A percentile compares a stretch with the other conserved stretches of the same genome.
phyloP scores from a whole-genome alignment of 2,113 vertebrate genomes.

The Actenoides hombroni region DNA sequence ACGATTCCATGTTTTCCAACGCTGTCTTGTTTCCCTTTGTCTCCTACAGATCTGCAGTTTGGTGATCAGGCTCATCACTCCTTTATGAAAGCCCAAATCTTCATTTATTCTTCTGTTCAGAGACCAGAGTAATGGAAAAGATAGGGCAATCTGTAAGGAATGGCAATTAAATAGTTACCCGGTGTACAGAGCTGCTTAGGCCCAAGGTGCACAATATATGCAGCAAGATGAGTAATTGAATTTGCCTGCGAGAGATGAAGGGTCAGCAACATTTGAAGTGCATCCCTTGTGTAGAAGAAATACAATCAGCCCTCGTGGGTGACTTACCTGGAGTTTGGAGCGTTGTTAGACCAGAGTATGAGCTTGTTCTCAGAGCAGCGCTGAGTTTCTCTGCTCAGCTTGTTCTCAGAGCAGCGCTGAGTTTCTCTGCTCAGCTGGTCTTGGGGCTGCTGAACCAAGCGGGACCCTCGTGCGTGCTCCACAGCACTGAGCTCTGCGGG shows the following conservation, averaged over 20 bases:
- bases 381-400: neutral
- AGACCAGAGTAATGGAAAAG: neutral
- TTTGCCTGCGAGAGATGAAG: neutral
- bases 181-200: neutral
- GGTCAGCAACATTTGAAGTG: neutral
- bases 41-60: neutral
- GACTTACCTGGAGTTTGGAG: neutral
- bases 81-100: neutral
- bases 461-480: neutral
- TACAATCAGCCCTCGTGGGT: neutral
- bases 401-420: neutral
- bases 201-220: neutral
- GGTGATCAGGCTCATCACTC: neutral
- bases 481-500: neutral
- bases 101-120: neutral
- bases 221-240: neutral
- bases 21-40: neutral
- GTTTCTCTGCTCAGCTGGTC: neutral
- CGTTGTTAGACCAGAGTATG: neutral
- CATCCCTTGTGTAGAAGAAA: neutral
- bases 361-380: neutral
- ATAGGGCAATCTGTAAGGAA: neutral
- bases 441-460: neutral
- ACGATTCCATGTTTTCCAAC: neutral
- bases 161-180: neutral